phyloP scores from a whole-genome alignment of 2,113 vertebrate species.

The Caretta caretta region DNA sequence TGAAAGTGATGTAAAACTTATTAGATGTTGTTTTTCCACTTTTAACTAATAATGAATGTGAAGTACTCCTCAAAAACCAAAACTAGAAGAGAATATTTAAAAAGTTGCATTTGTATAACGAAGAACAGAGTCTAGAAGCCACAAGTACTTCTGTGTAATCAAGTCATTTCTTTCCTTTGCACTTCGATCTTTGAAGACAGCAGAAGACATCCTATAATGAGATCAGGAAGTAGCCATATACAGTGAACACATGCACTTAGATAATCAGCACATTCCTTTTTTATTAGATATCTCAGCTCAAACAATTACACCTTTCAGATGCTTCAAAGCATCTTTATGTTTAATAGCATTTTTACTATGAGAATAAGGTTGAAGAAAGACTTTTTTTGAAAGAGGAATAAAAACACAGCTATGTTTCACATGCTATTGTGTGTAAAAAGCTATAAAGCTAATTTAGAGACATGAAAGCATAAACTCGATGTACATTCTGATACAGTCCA shows the following conservation, averaged over 20 bases:
- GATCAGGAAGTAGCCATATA: background rate
- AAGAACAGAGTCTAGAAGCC: background rate
- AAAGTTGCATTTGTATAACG: background rate
- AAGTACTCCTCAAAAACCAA: background rate
- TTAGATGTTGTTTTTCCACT: background rate
- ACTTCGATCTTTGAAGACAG: background rate
- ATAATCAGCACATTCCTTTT: background rate
- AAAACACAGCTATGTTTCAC: background rate
- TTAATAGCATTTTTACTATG: background rate
- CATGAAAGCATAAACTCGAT: background rate
- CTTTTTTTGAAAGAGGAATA: background rate
- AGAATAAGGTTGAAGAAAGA: background rate
- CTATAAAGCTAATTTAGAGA: background rate
- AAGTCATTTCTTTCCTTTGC: background rate
- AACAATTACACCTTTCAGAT: background rate
- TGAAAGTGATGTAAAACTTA: background rate
- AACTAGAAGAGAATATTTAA: background rate
- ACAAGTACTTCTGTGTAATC: background rate
- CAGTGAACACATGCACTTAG: background rate
- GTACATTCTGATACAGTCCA: background rate
- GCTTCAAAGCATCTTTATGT: background rate
- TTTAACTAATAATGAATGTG: background rate
- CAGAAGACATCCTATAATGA: conserved; percentile 17
- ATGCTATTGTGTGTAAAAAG: background rate
- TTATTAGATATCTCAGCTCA: background rate